These are phyloP conservation scores for Dasypus novemcinctus DNA, from an alignment of 2,113 vertebrate species.

Conservation along the genomic window DNA sequence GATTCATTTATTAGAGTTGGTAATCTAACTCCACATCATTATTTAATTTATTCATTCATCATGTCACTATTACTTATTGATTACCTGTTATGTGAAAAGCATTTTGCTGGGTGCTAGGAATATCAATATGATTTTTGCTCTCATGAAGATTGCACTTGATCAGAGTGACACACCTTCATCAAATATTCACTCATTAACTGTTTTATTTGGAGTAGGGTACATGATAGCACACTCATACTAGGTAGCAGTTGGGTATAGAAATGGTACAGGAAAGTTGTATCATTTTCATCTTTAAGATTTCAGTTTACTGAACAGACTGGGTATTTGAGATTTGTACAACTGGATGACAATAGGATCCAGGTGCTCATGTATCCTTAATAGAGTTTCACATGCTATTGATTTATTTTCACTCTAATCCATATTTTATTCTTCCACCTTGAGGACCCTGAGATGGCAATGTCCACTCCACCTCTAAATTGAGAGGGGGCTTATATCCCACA, in stretches of 20 bases:
- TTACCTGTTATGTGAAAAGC: neutral
- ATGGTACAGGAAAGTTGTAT: neutral
- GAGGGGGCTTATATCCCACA: too few relatives aligned
- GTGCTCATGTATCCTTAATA: neutral
- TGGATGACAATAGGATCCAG: neutral
- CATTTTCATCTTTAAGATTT: neutral
- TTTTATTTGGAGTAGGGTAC: neutral
- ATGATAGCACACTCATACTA: neutral
- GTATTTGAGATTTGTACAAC: neutral
- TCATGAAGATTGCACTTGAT: neutral
- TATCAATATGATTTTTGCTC: neutral
- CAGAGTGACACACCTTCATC: neutral
- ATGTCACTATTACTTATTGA: slow-evolving; percentile 13
- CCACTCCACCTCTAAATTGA: too few relatives aligned
- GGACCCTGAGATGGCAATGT: too few relatives aligned
- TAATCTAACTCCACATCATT: neutral
- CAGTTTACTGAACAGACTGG: neutral
- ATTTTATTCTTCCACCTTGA: too few relatives aligned
- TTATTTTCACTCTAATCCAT: too few relatives aligned
- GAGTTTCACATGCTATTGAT: neutral
- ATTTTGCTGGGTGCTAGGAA: neutral
- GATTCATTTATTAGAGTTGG: neutral
- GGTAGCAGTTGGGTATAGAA: neutral
- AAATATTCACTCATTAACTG: neutral
- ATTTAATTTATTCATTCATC: neutral